Base-by-base conservation (phyloP, 2,888 invertebrate genomes). In the Trypoxylon attenuatum region DNA sequence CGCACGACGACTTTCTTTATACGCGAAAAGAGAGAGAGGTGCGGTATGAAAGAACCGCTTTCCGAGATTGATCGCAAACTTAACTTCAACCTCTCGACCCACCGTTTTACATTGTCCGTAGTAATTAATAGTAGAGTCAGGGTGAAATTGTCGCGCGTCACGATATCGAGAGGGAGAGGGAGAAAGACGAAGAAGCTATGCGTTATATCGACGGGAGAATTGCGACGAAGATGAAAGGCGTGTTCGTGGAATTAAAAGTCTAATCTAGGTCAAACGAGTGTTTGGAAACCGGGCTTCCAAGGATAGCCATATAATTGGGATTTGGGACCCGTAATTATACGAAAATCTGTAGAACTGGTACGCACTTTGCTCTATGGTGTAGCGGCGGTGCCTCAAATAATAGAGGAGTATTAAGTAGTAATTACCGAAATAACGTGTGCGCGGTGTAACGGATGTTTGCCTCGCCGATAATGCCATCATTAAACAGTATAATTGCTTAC, bases 401-500 rank as follows among this genome's bases (percentile, higher is more conserved):
- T 69, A 55, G 46, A 51, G 23, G 63, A 33, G 64, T 69, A 77
- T 81, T 77, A 73, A 64, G 56, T 63, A 73, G 78, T 79, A 82
- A 82, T 83, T 82, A 82, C 82, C 79, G 76, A 82, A 82, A 82
- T 71, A 80, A 80, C 78, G 77, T 72, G 71, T 71, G 33, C 13
- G 63, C 71, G 72, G 73, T 70, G 70, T 64, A 77, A 76, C 83
- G 81, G 83, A 81, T 80, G 81, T 81, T 81, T 78, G 78, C 73
- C 78, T 77, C 74, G 78, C 55, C 77, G 72, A 46, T 61, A 50
- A 70, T 72, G 72, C 79, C 73, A 73, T 81, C 83, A 82, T 84
- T 84, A 83, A 84, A 83, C 84, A 80, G 70, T 83, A 77, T 84
- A 84, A 84, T 84, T 82, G 83, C 76, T 67, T 54, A 57, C 77